Base-by-base conservation (phyloP, 2,888 invertebrate species). In the Muschampia plurimacula region DNA sequence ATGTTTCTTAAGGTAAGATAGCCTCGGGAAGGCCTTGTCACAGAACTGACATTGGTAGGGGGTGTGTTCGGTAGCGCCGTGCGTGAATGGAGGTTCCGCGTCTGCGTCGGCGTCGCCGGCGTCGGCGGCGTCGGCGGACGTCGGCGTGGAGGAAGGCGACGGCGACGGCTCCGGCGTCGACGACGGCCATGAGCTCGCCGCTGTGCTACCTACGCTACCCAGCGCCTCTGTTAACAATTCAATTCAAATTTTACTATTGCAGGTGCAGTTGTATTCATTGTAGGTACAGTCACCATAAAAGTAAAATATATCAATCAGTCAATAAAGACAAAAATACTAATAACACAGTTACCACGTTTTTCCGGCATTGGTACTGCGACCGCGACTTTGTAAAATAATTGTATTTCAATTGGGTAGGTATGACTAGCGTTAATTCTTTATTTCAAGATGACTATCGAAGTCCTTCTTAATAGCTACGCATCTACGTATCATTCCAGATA, bases 41-140 rank as follows among this genome's bases (percentile, higher is more conserved):
- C 98, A 98, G 95, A 97, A 98, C 91, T 97, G 97, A 93, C 98
- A 98, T 85, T 97, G 97, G 95, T 98, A 97, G 76, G 98, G 98
- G 78, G 98, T 97, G 88, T 96, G 94, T 82, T 96, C 96, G 28
- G 96, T 96, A 76, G 96, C 95, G 64, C 96, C 96, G 78, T 96
- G 95, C 36, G 96, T 96, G 89, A 95, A 96, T 66, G 95, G 95
- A 63, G 96, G 94, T 76, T 95, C 95, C 62, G 92, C 91, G 78
- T 96, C 96, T 55, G 95, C 94, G 80, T 96, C 52, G n/a, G 52
- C 52, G 52, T 52, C 52, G 15, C 15, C 96, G 62, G 95, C 95
- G 79, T 95, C 95, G 73, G 95, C 96, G 69, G 96, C 96, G 85
- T 96, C 96, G 49, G 95, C 95, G 5, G 96, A 96, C 76, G 96